phyloP scores from a whole-genome alignment of 1,140 invertebrate genomes.

The Paralvinella palmiformis region DNA sequence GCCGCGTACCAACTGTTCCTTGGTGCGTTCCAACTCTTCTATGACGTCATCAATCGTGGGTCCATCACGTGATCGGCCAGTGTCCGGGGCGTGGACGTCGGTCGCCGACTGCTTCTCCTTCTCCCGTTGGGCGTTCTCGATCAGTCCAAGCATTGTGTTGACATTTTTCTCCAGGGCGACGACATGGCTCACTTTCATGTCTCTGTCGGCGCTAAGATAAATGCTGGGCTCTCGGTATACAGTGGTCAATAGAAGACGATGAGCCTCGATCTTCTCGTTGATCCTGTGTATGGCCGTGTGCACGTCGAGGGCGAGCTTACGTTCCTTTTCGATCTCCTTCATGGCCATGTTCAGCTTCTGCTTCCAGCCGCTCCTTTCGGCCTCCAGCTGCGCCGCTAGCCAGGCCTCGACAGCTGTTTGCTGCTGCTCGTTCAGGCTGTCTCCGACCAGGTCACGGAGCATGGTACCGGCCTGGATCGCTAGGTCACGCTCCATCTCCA shows the following conservation, averaged over 20 bases:
- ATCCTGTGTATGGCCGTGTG: not conserved
- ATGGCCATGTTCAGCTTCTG: conserved; percentile 7
- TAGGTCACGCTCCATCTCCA: conserved; percentile 5
- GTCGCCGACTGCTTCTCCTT: too few species aligned
- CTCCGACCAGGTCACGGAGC: not conserved
- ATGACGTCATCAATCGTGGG: too few species aligned
- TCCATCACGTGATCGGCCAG: too few species aligned
- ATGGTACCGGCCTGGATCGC: not conserved
- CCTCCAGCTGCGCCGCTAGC: conserved; percentile 5
- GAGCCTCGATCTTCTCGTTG: not conserved
- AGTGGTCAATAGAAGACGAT: not conserved
- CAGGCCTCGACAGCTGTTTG: not conserved
- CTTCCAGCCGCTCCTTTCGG: conserved; percentile 1
- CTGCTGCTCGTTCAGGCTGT: not conserved
- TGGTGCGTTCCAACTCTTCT: too few species aligned
- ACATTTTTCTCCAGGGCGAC: not conserved
- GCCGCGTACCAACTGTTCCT: too few species aligned
- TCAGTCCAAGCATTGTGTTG: not conserved
- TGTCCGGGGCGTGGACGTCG: too few species aligned
- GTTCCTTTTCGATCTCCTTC: conserved; percentile 9
- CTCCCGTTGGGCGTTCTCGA: not conserved
- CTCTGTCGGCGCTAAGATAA: not conserved
- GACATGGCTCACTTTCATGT: not conserved
- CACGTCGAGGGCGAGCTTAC: conserved; percentile 3
- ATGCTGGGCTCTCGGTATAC: not conserved